These are phyloP conservation scores for Corvus hawaiiensis DNA, from an alignment of 2,113 vertebrate genomes.

Conservation along the genomic window DNA sequence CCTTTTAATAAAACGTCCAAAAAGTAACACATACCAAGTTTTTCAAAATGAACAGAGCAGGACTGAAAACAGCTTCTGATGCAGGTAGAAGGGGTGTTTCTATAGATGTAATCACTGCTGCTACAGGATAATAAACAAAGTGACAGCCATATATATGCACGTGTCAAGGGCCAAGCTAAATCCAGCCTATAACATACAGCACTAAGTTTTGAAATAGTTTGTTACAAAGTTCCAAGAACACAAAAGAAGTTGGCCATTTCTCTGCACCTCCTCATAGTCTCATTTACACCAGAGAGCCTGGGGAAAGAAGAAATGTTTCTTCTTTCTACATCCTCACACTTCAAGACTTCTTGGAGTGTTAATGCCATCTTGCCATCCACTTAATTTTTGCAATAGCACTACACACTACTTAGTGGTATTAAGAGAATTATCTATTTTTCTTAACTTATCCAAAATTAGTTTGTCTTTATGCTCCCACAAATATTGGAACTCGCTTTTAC, in stretches of 20 bases:
- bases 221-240: background rate
- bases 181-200: background rate
- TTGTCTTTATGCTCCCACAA: background rate
- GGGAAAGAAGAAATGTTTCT: fast-evolving
- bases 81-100: background rate
- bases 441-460: background rate
- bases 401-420: too few species aligned
- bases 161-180: background rate
- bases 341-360: background rate
- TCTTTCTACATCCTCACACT: background rate
- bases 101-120: background rate
- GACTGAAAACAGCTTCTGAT: background rate
- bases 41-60: background rate
- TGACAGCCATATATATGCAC: fast-evolving
- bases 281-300: background rate
- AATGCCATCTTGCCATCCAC: background rate
- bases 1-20: background rate
- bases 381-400: background rate
- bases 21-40: background rate
- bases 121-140: background rate
- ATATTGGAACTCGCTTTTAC: background rate
- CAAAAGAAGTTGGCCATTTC: background rate
- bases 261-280: background rate
- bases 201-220: background rate
- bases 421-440: background rate